Percentiles rank a stretch among this genome's conserved stretches.
Conservation (phyloP, 2,797 vertebrate species). For the Lacerta viridis region DNA sequence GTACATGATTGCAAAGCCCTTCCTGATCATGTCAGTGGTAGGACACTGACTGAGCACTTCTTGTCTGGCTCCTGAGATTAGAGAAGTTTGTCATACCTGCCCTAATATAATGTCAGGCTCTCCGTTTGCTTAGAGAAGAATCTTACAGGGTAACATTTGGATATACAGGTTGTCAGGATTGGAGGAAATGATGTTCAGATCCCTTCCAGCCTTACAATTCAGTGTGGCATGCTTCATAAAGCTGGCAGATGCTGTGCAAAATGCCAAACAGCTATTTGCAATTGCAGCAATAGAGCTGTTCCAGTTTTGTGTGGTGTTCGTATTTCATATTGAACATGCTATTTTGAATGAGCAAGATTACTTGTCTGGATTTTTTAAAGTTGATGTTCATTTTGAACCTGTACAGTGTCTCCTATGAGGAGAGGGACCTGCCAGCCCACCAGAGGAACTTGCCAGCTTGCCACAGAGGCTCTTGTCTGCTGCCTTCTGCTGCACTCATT, state of each 20-base stretch:
- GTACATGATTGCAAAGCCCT: neutral
- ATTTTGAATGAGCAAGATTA: neutral
- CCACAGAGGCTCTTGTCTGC: neutral
- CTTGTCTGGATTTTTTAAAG: neutral
- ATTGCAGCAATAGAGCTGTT: neutral
- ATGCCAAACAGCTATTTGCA: neutral
- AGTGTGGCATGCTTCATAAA: accelerated
- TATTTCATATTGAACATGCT: neutral
- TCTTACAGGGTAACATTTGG: neutral
- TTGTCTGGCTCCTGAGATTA: neutral
- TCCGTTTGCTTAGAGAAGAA: neutral
- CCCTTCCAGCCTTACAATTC: neutral
- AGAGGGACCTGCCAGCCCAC: neutral
- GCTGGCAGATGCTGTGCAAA: neutral
- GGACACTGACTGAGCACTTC: neutral
- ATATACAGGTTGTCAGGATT: too few species aligned
- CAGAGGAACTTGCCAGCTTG: neutral
- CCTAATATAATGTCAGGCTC: neutral
- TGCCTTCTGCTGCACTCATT: neutral
- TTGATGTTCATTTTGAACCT: neutral
- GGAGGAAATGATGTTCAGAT: neutral
- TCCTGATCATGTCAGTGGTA: neutral
- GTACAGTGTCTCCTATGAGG: neutral
- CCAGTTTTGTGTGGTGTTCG: neutral
- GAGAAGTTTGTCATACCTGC: neutral